These are phyloP conservation scores for Sphaerodactylus townsendi DNA, from an alignment of 2,113 vertebrate genomes.

Conservation along the genomic window DNA sequence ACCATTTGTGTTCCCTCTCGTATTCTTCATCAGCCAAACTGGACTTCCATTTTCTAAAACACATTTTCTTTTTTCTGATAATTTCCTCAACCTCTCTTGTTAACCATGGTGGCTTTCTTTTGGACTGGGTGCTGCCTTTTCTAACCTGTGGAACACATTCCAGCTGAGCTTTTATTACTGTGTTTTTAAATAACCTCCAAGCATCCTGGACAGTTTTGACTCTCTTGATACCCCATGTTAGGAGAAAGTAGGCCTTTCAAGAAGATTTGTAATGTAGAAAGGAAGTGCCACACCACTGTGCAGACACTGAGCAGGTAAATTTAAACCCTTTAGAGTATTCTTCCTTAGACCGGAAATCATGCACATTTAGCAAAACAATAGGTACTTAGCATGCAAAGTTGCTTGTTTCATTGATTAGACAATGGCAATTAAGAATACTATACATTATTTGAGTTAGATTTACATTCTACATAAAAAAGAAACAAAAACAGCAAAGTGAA, in stretches of 20 bases:
- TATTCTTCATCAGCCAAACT: too few relatives aligned
- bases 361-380: not conserved
- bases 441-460: not conserved
- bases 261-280: not conserved
- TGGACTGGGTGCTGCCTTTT: too few relatives aligned
- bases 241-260: not conserved
- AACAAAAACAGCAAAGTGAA: not conserved
- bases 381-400: not conserved
- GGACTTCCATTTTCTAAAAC: too few relatives aligned
- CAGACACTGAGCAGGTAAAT: not conserved
- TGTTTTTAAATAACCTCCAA: too few relatives aligned
- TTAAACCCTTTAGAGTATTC: not conserved
- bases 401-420: not conserved
- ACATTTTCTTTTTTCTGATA: too few relatives aligned
- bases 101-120: too few relatives aligned
- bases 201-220: too few relatives aligned
- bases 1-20: too few relatives aligned
- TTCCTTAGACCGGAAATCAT: not conserved
- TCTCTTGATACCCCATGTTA: not conserved
- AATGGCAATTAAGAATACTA: not conserved
- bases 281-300: not conserved
- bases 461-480: not conserved
- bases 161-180: too few relatives aligned
- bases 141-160: too few relatives aligned
- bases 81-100: too few relatives aligned